Evolutionary conservation across 2,888 invertebrate species (phyloP), one percentile per base, ranked within the genome.

Genomic region (Melanostoma mellinum): DNA sequence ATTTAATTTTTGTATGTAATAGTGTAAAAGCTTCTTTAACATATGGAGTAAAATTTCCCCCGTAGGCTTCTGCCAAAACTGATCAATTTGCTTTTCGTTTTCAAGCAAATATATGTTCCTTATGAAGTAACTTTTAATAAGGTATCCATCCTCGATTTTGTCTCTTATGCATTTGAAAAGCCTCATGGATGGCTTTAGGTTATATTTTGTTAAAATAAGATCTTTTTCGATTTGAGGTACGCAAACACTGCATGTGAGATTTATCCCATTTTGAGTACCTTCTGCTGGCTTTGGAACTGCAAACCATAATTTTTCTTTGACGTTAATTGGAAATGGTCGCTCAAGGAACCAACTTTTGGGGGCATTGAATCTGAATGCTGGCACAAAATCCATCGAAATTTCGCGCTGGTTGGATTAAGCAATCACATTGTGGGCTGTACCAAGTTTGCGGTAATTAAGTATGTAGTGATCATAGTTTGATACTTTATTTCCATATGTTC

Each of bases 161-260:
- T 88, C 75, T 1, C 87, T 85, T 0, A 88, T 20, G 2, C 87
- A 87, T 40, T 88, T 88, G 71, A 89, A 81, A n/a, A 88, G 75
- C 10, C 88, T 86, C n/a, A 88, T 8, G 0, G 86, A 85, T 5
- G 85, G 52, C 50, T 69, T 72, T 8, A 88, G n/a, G 5, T 68
- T 65, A 8, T 52, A 3, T 0, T 86, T 86, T 2, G 76, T 72
- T 0, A 60, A 4, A 10, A 88, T n/a, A 3, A 84, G 52, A 60
- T 85, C 36, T 3, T 86, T 85, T 61, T 89, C 88, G 61, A 82
- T 76, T 50, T 86, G 81, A 0, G 87, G 48, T 58, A 78, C 84
- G 40, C 77, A 84, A 1, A 87, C 38, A 52, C 78, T 56, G 38
- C 85, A 88, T 2, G 86, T 86, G 42, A 60, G 71, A 3, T 20